Percentiles rank a stretch among this genome's conserved stretches.
Conservation (phyloP, 2,113 vertebrate species). For the Microcebus lehilahytsara region DNA sequence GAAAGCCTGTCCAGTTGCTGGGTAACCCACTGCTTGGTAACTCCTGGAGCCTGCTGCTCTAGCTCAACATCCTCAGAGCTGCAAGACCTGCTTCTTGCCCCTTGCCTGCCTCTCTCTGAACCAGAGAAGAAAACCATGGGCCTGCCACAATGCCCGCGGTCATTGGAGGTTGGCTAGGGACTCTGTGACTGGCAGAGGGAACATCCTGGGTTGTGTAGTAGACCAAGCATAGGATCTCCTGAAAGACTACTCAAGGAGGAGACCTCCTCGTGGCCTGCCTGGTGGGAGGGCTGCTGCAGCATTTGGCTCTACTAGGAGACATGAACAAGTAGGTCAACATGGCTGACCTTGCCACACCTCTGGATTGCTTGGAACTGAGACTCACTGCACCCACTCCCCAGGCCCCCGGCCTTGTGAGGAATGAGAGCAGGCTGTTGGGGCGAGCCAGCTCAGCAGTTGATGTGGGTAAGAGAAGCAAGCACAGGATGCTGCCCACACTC, state of each 20-base stretch:
- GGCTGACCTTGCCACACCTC: not conserved
- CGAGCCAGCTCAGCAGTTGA: not conserved
- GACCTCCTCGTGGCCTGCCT: not conserved
- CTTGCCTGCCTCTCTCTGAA: not conserved
- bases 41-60: not conserved
- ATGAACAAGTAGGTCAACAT: not conserved
- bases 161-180: not conserved
- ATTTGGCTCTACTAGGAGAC: not conserved
- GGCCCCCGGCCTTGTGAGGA: not conserved
- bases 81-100: not conserved
- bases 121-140: not conserved
- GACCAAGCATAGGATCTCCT: not conserved
- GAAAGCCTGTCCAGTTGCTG: not conserved
- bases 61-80: not conserved
- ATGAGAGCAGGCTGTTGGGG: not conserved
- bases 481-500: constrained; percentile 4
- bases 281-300: not conserved
- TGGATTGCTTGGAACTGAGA: not conserved
- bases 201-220: not conserved
- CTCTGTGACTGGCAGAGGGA: not conserved
- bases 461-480: not conserved
- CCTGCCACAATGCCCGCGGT: not conserved
- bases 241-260: not conserved
- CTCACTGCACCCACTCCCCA: not conserved
- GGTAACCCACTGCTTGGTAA: not conserved